Evolutionary conservation across 2,113 vertebrate genomes (phyloP).

Genomic region (Cyphomyrus plagiostoma): DNA sequence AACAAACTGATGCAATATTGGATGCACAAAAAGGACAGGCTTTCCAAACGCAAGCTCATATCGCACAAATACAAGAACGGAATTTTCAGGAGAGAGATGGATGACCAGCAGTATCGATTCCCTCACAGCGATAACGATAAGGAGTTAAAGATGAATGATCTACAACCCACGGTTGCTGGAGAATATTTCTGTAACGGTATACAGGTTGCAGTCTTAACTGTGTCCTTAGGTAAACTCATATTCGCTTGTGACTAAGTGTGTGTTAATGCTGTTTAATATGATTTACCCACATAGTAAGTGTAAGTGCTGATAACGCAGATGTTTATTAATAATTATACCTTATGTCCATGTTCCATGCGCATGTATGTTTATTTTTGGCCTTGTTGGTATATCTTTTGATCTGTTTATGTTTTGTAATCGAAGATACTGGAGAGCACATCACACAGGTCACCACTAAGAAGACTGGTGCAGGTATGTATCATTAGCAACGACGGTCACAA

Average conservation of each 20-base stretch:
- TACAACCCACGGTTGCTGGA: constrained; percentile 43
- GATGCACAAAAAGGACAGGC: constrained; percentile 16
- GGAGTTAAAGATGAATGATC: constrained; percentile 43
- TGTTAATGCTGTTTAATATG: not conserved
- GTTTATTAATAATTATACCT: not conserved
- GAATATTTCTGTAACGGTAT: constrained; percentile 46
- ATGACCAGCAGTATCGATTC: constrained; percentile 28
- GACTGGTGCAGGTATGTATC: not conserved
- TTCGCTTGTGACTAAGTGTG: not conserved
- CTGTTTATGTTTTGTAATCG: not conserved
- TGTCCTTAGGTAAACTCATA: constrained; percentile 32
- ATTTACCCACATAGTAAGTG: not conserved
- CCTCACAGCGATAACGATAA: constrained; percentile 19
- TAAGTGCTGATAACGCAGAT: not conserved
- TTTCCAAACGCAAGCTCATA: constrained; percentile 26
- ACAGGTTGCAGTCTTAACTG: constrained; percentile 25
- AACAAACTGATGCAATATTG: constrained; percentile 35
- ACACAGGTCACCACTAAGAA: not conserved
- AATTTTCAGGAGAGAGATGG: constrained; percentile 28
- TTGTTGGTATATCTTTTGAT: not conserved
- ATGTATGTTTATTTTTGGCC: not conserved
- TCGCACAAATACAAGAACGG: constrained; percentile 46
- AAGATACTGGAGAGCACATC: not conserved
- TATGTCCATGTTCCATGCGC: not conserved
- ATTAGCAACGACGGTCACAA: not conserved